Evolutionary conservation across 1,140 invertebrate species (phyloP), one percentile per base, ranked within the genome.

Genomic region (Drosophila cardini): DNA sequence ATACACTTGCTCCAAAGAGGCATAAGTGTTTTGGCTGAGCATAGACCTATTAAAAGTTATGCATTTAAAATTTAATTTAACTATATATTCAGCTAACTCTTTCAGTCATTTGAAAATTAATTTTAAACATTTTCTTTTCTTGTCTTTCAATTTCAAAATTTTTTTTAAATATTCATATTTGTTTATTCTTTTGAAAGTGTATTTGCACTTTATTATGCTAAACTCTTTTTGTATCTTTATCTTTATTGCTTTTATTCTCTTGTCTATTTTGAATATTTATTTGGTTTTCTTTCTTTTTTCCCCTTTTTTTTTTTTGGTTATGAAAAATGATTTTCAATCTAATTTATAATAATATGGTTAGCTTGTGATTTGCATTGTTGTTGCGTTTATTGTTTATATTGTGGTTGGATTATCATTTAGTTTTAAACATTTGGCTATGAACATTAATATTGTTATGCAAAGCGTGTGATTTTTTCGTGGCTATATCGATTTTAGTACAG

Each of bases 281-380:
- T 15, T 16, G 10, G 21, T 26, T 26, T 26, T 26, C 21, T 26
- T 26, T 26, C 9, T 18, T 43, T 50, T 50, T 38, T 48, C n/a
- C n/a, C n/a, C n/a, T n/a, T n/a, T n/a, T 26, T 10, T 18, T 43
- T 50, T 50, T 38, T 48, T 72, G 45, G 57, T 78, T 79, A 83
- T 83, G 69, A 86, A 83, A 87, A 72, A 86, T 83, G 70, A 79
- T 70, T 76, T 83, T 60, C 48, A 77, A 71, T 77, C 72, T 62
- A 83, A 87, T 86, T 83, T 89, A 76, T 86, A 86, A 81, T 86
- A 78, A 84, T 60, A 78, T 78, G 78, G 69, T 73, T 57, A 13
- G 58, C 1, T 63, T 87, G 70, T 70, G 68, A 61, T 38, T 52
- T 63, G 32, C 69, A 78, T 68, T 65, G 48, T 63, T 68, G 50